Conservation (phyloP, 53 echinoderm and acorn worm genomes). For the Crossaster papposus region DNA sequence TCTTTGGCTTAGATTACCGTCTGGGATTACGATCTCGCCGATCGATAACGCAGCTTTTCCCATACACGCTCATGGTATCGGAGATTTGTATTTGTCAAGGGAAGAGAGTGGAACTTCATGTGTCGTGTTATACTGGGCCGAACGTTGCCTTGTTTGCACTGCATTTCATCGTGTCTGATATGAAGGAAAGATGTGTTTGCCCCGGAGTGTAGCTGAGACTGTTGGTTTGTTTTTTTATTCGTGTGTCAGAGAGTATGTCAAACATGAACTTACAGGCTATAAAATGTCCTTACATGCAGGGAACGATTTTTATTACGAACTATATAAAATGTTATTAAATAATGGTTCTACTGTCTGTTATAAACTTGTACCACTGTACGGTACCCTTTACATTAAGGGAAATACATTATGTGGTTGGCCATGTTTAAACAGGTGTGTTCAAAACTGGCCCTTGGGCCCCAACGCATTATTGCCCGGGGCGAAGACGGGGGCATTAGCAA, state of each 20-base stretch:
- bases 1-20: conserved; percentile 39
- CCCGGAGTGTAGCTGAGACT: neutral
- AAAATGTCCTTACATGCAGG: neutral
- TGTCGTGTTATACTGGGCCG: neutral
- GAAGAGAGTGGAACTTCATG: neutral
- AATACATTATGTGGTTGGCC: too few species aligned
- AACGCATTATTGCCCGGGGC: too few species aligned
- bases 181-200: neutral
- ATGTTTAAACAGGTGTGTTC: too few species aligned
- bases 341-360: too few species aligned
- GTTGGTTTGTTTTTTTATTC: too few species aligned
- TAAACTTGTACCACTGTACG: too few species aligned
- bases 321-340: too few species aligned
- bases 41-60: conserved; percentile 45
- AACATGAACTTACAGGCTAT: neutral
- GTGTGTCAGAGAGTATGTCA: neutral
- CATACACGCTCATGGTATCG: neutral
- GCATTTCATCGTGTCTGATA: neutral
- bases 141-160: neutral
- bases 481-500: too few species aligned
- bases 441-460: too few species aligned
- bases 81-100: neutral
- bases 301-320: neutral
- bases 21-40: conserved; percentile 16
- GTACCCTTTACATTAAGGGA: too few species aligned